Evolutionary conservation across 1,140 invertebrate species (phyloP).

Genomic region (Cephus cinctus): DNA sequence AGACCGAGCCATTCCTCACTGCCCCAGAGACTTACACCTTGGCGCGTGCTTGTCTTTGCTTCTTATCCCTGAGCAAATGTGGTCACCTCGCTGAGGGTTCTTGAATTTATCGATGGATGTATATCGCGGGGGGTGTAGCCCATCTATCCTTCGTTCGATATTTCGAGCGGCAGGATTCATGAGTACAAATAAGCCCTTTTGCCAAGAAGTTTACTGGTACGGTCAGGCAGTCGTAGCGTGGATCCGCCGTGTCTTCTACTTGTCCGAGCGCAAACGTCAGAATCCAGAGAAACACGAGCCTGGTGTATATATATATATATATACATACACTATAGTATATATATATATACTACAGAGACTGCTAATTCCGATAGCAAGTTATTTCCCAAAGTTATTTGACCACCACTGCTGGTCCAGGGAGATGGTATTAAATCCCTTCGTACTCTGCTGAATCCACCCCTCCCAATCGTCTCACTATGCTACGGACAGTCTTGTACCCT

Average conservation of each 20-base stretch:
- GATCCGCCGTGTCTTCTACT: too few species aligned
- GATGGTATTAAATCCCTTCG: constrained; percentile 51
- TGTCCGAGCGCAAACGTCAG: too few species aligned
- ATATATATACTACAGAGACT: too few species aligned
- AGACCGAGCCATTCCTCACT: constrained; percentile 54
- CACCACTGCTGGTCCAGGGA: constrained; percentile 52
- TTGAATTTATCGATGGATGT: constrained; percentile 53
- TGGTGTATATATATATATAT: too few species aligned
- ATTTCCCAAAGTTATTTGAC: constrained; percentile 55
- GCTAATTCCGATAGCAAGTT: too few species aligned
- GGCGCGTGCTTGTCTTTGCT: constrained; percentile 47
- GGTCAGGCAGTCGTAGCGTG: too few species aligned
- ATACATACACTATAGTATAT: too few species aligned
- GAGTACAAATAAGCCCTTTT: too few species aligned
- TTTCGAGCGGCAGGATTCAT: constrained; percentile 8
- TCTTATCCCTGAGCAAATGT: constrained; percentile 52
- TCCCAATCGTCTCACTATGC: constrained; percentile 30
- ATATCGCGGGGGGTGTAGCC: neutral
- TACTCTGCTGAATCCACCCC: constrained; percentile 7
- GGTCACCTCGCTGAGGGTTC: constrained; percentile 34
- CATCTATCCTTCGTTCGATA: constrained; percentile 9
- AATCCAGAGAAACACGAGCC: too few species aligned
- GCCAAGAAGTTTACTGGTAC: too few species aligned
- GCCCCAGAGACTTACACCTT: constrained; percentile 42
- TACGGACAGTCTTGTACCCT: constrained; percentile 48